phyloP scores from a whole-genome alignment of 1,140 invertebrate species.

The Oryctes rhinoceros region DNA sequence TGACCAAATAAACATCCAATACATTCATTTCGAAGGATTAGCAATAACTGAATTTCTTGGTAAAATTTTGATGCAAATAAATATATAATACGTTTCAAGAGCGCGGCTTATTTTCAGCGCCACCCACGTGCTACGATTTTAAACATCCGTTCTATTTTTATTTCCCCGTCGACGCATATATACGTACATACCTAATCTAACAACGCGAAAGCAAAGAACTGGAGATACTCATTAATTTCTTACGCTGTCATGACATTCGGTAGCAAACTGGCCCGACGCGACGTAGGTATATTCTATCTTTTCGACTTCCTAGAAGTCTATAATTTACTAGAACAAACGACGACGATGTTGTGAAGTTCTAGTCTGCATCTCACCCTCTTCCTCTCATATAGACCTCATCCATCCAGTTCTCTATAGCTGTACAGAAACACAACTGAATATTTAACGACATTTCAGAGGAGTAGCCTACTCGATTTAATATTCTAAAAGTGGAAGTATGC shows the following conservation, averaged over 20 bases:
- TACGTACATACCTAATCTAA: not conserved
- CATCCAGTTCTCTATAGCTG: not conserved
- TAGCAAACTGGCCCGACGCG: not conserved
- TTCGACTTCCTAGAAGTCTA: not conserved
- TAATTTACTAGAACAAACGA: not conserved
- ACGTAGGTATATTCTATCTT: not conserved
- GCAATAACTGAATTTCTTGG: not conserved
- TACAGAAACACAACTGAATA: not conserved
- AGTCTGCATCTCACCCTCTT: too few relatives aligned
- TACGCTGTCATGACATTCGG: not conserved
- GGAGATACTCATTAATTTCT: constrained; percentile 21
- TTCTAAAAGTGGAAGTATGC: not conserved
- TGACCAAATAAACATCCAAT: not conserved
- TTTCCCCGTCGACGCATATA: not conserved
- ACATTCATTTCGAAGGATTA: constrained; percentile 14
- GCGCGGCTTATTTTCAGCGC: constrained; percentile 8
- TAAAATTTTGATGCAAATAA: not conserved
- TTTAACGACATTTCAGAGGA: constrained; percentile 4
- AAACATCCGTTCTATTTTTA: constrained; percentile 22
- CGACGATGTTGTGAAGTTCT: not conserved
- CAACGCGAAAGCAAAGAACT: not conserved
- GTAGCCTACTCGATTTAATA: constrained; percentile 1
- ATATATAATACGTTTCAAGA: not conserved
- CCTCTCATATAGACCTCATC: not conserved
- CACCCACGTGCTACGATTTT: constrained; percentile 9